Evolutionary conservation across 2,113 vertebrate species (phyloP).

Genomic region (Oenanthe melanoleuca): DNA sequence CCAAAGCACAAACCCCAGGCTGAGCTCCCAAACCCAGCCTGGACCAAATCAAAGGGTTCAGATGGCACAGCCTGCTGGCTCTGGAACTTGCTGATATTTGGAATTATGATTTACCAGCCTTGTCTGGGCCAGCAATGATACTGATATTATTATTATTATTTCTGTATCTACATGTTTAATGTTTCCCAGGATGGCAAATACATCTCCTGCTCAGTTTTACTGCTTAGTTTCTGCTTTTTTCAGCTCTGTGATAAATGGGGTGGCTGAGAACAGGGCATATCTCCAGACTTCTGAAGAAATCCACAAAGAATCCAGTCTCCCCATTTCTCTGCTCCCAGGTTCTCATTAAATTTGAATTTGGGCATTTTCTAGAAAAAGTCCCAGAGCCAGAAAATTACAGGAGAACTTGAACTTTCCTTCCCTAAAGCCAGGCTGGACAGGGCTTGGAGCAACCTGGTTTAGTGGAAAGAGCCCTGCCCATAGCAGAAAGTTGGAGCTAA

Average conservation of each 20-base stretch:
- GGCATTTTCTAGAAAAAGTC: background rate
- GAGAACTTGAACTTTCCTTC: background rate
- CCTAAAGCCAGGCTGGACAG: background rate
- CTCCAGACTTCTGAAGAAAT: background rate
- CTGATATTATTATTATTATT: background rate
- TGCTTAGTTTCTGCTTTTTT: conserved; percentile 13
- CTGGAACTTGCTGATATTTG: background rate
- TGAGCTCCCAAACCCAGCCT: background rate
- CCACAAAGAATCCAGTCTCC: background rate
- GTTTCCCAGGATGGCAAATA: conserved; percentile 2
- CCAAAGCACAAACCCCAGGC: background rate
- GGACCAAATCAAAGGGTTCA: background rate
- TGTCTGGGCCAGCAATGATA: background rate
- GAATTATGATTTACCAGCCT: background rate
- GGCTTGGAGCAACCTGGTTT: background rate
- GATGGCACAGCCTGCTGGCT: background rate
- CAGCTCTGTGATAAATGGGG: background rate
- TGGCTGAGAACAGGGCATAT: background rate
- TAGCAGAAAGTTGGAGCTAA: background rate
- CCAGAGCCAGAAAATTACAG: background rate
- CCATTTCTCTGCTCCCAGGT: background rate
- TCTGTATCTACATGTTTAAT: background rate
- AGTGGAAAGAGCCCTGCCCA: background rate
- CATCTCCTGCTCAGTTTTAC: background rate
- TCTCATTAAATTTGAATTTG: background rate